A percentile compares a stretch with the other conserved stretches of the same genome.
phyloP scores from a whole-genome alignment of 2,797 vertebrate species.

The Glossophaga mutica region DNA sequence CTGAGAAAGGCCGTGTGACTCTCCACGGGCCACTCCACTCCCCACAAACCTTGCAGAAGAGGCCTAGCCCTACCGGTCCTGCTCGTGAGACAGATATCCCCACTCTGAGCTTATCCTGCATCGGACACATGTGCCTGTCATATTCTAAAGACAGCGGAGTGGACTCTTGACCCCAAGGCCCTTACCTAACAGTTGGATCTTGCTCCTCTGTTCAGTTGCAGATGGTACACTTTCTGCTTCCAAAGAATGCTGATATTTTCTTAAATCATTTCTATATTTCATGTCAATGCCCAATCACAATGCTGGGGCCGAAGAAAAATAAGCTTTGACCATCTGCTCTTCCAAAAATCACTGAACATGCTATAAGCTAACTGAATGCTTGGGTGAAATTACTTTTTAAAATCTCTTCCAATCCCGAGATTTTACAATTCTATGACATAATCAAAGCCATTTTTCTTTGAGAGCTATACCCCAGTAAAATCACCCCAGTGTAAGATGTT shows the following conservation, averaged over 20 bases:
- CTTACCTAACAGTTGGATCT: background rate
- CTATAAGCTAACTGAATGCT: background rate
- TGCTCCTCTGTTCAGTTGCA: background rate
- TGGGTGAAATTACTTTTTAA: background rate
- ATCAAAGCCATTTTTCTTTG: background rate
- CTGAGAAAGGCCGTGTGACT: background rate
- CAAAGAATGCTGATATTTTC: background rate
- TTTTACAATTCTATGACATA: background rate
- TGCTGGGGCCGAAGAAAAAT: background rate
- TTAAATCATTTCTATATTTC: background rate
- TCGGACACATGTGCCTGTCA: background rate
- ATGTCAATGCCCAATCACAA: background rate
- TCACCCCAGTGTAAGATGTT: background rate
- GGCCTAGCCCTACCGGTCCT: background rate
- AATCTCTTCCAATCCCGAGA: background rate
- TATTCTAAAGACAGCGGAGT: background rate
- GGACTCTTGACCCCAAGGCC: background rate
- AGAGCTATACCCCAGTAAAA: background rate
- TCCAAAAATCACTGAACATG: background rate
- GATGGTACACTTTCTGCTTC: background rate
- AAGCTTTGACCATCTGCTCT: background rate
- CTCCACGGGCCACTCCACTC: background rate
- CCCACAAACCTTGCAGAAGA: background rate
- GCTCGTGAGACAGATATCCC: background rate
- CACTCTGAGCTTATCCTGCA: background rate